These are phyloP conservation scores for Apamea anceps DNA, from an alignment of 2,888 invertebrate genomes.

Conservation along the genomic window DNA sequence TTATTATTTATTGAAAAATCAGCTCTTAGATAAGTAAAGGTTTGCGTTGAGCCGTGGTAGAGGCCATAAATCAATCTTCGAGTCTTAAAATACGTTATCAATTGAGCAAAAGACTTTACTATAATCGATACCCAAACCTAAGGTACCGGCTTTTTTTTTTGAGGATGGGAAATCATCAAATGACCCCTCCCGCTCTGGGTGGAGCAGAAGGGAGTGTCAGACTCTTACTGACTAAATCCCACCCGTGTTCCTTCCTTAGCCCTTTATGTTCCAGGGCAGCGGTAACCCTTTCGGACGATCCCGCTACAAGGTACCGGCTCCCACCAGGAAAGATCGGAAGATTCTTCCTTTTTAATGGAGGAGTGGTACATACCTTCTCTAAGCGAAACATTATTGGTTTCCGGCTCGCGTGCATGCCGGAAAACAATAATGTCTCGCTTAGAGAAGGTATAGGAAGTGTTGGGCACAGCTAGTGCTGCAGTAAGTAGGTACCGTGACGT, in stretches of 20 bases:
- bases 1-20: too few relatives aligned
- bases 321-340: background rate
- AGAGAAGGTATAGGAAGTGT: too few relatives aligned
- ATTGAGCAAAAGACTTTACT: background rate
- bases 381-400: background rate
- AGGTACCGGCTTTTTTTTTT: too few relatives aligned
- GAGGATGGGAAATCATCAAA: too few relatives aligned
- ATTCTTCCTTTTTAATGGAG: background rate
- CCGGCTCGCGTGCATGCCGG: too few relatives aligned
- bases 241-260: too few relatives aligned
- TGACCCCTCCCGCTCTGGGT: too few relatives aligned
- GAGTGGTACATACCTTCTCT: background rate
- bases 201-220: too few relatives aligned
- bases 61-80: background rate
- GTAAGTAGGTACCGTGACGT: conserved; percentile 80
- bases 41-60: background rate
- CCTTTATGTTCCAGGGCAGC: too few relatives aligned
- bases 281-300: too few relatives aligned
- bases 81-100: background rate
- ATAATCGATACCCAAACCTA: background rate
- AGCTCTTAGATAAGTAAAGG: background rate
- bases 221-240: too few relatives aligned
- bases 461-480: background rate
- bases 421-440: too few relatives aligned
- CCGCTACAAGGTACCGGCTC: background rate